phyloP scores from a whole-genome alignment of 2,888 invertebrate genomes.

The Pandemis cinnamomeana region DNA sequence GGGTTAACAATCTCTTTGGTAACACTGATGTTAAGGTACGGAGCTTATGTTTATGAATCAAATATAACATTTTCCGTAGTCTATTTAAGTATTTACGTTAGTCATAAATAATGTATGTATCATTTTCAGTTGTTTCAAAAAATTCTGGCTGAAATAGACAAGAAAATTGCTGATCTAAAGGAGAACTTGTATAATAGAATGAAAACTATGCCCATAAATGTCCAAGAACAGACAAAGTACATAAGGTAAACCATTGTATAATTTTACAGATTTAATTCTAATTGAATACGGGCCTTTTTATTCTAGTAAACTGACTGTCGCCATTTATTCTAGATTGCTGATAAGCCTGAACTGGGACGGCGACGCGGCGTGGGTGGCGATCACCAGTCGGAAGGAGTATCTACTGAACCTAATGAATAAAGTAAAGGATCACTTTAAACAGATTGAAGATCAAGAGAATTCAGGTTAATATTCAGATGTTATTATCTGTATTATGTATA shows the following conservation, averaged over 20 bases:
- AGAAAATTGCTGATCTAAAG: conserved; percentile 92
- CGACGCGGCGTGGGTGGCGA: conserved; percentile 98
- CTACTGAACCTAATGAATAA: conserved; percentile 87
- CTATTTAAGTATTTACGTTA: no score
- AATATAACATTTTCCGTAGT: no score
- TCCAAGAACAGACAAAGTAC: conserved; percentile 97
- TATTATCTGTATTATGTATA: no score
- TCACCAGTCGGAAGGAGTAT: conserved; percentile 92
- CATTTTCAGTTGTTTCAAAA: conserved; percentile 89
- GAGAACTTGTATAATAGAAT: conserved; percentile 92
- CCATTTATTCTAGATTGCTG: conserved; percentile 58
- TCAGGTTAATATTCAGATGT: conserved; percentile 48
- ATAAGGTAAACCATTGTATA: conserved; percentile 90
- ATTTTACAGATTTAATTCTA: not conserved
- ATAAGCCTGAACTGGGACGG: conserved; percentile 85
- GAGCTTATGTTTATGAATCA: no score
- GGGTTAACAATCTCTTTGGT: conserved; percentile 97
- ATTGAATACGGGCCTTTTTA: not conserved
- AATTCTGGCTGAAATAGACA: conserved; percentile 96
- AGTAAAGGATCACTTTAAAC: conserved; percentile 87
- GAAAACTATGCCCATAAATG: conserved; percentile 94
- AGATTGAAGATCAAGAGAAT: conserved; percentile 74
- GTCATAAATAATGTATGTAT: not conserved
- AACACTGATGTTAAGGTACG: conserved; percentile 94
- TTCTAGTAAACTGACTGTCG: not conserved